phyloP scores from a whole-genome alignment of 1,140 invertebrate genomes.

The Heliconius eleuchia region DNA sequence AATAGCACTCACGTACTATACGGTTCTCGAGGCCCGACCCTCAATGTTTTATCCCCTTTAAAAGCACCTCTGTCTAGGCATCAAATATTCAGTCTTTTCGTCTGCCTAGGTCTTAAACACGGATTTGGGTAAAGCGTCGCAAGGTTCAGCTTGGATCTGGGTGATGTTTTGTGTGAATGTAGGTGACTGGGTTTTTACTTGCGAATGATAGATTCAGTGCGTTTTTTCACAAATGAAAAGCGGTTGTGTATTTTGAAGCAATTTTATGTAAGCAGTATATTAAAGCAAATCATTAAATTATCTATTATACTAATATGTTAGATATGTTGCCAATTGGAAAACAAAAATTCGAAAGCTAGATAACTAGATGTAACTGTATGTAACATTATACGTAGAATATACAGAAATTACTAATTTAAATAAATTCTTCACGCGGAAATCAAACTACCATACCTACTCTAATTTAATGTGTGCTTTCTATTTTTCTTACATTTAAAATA shows the following conservation, averaged over 20 bases:
- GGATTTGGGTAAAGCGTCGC: conserved; percentile 50
- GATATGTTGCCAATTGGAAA: too few relatives aligned
- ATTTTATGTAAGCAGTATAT: too few relatives aligned
- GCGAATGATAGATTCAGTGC: background rate
- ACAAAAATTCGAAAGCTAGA: too few relatives aligned
- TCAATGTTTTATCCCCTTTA: conserved; percentile 31
- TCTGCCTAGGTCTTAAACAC: conserved; percentile 41
- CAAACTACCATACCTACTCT: background rate
- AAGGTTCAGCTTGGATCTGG: conserved; percentile 39
- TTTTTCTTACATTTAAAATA: background rate
- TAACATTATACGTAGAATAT: too few relatives aligned
- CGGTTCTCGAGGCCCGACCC: conserved; percentile 15
- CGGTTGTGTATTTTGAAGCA: background rate
- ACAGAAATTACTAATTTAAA: too few relatives aligned
- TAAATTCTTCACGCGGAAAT: background rate
- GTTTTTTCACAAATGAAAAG: background rate
- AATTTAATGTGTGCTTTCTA: background rate
- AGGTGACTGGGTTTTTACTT: conserved; percentile 47
- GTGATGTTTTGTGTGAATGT: conserved; percentile 39
- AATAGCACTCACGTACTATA: conserved; percentile 27
- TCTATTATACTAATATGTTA: too few relatives aligned
- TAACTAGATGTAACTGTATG: too few relatives aligned
- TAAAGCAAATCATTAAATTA: too few relatives aligned
- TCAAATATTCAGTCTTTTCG: conserved; percentile 51
- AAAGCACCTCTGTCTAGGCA: conserved; percentile 38